These are phyloP conservation scores for Orchesella flavescens DNA, from an alignment of 2,888 invertebrate species.

Conservation along the genomic window DNA sequence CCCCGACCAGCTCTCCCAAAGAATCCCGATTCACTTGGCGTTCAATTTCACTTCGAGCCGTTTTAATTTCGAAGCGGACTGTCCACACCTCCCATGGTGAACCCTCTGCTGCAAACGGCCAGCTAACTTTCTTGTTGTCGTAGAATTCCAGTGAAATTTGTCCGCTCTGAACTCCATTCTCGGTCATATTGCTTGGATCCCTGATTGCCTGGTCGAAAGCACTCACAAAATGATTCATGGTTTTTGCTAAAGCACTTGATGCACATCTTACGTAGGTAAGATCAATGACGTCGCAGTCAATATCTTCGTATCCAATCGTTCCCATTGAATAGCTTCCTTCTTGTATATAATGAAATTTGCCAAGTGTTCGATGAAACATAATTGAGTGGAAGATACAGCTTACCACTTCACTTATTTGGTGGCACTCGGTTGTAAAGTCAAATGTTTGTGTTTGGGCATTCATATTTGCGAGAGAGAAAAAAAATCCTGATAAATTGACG, in stretches of 20 bases:
- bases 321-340: conserved; percentile 97
- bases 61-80: conserved; percentile 89
- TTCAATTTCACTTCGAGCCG: conserved; percentile 88
- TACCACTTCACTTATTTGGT: conserved; percentile 93
- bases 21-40: conserved; percentile 89
- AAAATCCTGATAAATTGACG: not conserved
- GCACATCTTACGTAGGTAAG: conserved; percentile 96
- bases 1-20: conserved; percentile 89
- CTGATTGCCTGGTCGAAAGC: conserved; percentile 75
- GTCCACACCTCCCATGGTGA: conserved; percentile 99
- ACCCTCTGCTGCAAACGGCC: conserved; percentile 92
- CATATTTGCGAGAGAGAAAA: conserved; percentile 73
- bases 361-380: conserved; percentile 90
- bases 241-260: conserved; percentile 84
- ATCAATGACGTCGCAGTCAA: conserved; percentile 98
- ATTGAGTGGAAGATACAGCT: conserved; percentile 94
- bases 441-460: conserved; percentile 75
- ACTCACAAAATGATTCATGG: conserved; percentile 80
- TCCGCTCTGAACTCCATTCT: conserved; percentile 74
- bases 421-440: conserved; percentile 83
- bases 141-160: conserved; percentile 96
- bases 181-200: conserved; percentile 70
- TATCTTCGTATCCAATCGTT: conserved; percentile 95
- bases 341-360: conserved; percentile 94
- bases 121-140: conserved; percentile 90